Conservation (phyloP, 1,140 invertebrate genomes). For the Drosophila chauvacae region DNA sequence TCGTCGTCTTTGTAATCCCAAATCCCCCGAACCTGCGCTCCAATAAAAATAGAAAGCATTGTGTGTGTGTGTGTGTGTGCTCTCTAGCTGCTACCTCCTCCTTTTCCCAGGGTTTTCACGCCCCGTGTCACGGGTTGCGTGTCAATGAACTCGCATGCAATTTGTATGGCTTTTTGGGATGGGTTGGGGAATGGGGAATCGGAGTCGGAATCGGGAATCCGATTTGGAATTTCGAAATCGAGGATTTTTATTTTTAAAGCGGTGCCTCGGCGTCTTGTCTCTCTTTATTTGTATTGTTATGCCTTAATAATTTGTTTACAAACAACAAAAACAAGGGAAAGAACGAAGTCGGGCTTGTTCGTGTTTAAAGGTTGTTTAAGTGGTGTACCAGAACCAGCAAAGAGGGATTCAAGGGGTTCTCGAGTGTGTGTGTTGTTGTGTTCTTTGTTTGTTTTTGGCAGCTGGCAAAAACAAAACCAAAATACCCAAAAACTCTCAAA, state of each 20-base stretch:
- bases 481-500: conserved; percentile 2
- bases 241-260: conserved; percentile 73
- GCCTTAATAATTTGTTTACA: conserved; percentile 79
- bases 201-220: conserved; percentile 13
- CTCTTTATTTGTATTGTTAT: conserved; percentile 69
- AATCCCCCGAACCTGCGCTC: conserved; percentile 27
- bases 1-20: conserved; percentile 38
- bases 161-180: conserved; percentile 68
- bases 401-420: conserved; percentile 16
- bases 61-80: conserved; percentile 6
- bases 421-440: conserved; percentile 1
- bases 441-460: conserved; percentile 39
- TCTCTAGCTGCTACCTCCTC: neutral
- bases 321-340: conserved; percentile 43
- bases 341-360: conserved; percentile 6
- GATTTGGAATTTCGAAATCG: conserved; percentile 44
- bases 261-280: conserved; percentile 27
- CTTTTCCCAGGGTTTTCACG: conserved; percentile 11
- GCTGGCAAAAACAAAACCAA: conserved; percentile 9
- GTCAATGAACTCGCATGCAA: conserved; percentile 80
- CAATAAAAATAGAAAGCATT: conserved; percentile 65
- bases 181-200: neutral
- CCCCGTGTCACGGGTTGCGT: conserved; percentile 58
- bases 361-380: conserved; percentile 33
- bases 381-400: conserved; percentile 8